phyloP scores from a whole-genome alignment of 1,140 invertebrate genomes.

The Tetramorium simillimum region DNA sequence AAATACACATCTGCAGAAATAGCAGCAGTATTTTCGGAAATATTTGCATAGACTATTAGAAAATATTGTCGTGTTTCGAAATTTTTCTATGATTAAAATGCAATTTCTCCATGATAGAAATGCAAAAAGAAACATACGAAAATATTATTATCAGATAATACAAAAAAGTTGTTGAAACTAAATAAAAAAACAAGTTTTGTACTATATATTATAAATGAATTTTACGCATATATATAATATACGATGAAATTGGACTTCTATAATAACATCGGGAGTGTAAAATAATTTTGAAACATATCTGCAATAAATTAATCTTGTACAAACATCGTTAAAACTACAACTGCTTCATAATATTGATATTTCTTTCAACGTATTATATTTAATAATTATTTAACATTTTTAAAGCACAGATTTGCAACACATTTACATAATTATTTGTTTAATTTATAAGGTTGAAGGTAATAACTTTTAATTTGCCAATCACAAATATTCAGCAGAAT shows the following conservation, averaged over 20 bases:
- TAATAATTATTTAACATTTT: neutral
- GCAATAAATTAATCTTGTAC: neutral
- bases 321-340: neutral
- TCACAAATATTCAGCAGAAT: constrained; percentile 36
- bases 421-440: neutral
- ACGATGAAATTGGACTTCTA: neutral
- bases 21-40: neutral
- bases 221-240: neutral
- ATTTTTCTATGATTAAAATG: neutral
- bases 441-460: neutral
- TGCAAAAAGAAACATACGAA: neutral
- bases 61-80: neutral
- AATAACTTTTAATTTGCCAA: neutral
- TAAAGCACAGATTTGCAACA: neutral
- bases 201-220: neutral
- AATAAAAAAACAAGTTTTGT: neutral
- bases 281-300: neutral
- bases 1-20: neutral
- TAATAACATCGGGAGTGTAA: neutral
- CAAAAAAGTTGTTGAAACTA: constrained; percentile 3
- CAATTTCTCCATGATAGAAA: neutral
- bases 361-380: neutral
- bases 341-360: neutral
- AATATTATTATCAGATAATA: neutral
- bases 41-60: neutral